Evolutionary conservation across 1,140 invertebrate genomes (phyloP).

Genomic region (Cydia amplana): DNA sequence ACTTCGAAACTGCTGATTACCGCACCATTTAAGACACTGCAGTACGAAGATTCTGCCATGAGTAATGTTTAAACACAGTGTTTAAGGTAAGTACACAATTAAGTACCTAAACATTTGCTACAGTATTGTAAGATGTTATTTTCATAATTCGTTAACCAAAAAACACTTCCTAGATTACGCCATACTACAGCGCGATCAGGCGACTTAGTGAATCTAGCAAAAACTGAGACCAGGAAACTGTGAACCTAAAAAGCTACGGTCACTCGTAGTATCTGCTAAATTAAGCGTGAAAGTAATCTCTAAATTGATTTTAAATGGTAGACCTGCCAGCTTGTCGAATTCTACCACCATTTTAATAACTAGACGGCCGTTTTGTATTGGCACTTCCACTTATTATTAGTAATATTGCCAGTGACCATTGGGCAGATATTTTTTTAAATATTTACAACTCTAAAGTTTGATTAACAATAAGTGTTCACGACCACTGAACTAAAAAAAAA

Average conservation of each 20-base stretch:
- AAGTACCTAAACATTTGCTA: neutral
- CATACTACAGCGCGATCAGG: neutral
- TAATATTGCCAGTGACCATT: too few relatives aligned
- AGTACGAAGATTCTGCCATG: too few relatives aligned
- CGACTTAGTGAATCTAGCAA: neutral
- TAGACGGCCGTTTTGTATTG: neutral
- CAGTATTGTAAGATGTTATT: neutral
- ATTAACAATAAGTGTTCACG: too few relatives aligned
- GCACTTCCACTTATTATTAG: neutral
- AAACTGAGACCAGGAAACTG: constrained; percentile 23
- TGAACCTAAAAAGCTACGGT: neutral
- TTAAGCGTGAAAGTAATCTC: constrained; percentile 43
- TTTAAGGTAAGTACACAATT: neutral
- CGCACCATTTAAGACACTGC: too few relatives aligned
- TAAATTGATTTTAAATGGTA: constrained; percentile 41
- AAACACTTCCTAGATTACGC: neutral
- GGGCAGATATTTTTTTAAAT: too few relatives aligned
- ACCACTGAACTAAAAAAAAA: too few relatives aligned
- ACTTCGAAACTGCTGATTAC: too few relatives aligned
- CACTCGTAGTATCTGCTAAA: constrained; percentile 1
- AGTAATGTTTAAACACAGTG: too few relatives aligned
- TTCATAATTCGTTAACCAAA: neutral
- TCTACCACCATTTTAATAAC: constrained; percentile 6
- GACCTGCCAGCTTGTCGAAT: constrained; percentile 26
- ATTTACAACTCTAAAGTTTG: too few relatives aligned